Evolutionary conservation across 2,113 vertebrate genomes (phyloP), one percentile per base, ranked within the genome.

Genomic region (Empidonax alnorum): DNA sequence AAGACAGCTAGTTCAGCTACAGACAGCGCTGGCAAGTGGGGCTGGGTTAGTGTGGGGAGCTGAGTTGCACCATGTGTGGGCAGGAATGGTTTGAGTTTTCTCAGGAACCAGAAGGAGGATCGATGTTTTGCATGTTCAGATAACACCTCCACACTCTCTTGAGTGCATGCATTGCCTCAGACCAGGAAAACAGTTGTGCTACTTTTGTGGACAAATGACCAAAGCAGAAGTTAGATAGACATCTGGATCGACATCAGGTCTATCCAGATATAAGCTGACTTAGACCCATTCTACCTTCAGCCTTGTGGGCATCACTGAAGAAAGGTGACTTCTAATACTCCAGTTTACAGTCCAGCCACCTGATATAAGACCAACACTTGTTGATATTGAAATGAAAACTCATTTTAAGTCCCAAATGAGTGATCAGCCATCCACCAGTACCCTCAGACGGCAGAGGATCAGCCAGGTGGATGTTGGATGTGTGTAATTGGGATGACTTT

Each of bases 401-500:
- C 21, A 1, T 6, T 65, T 6, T 52, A 58, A 63, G 25, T 52
- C 19, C 33, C 30, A 12, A 6, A 3, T 7, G 47, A 56, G 33
- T 21, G 12, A 49, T 49, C 44, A 49, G 39, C 35, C 41, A 19
- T 46, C 33, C 9, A 10, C 7, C 18, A 55, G 18, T 23, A 50
- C 35, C 8, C 35, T 50, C 52, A 59, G 83, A 87, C 18, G 30
- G 15, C 66, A 78, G 41, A 65, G 49, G 14, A 76, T 50, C 25
- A 47, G 25, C 28, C 31, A 21, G 0, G 0, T 22, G 8, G 11
- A 8, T 50, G 25, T 28, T 33, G n/a, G 10, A 35, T 66, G 6
- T 28, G 8, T 46, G 41, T 11, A 3, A 2, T 3, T 50, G 50
- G 8, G 14, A 23, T 46, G 62, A 62, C 37, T 63, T 86, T 46